Evolutionary conservation across 2,113 vertebrate genomes (phyloP).

Genomic region (Phrynosoma blainvillii): DNA sequence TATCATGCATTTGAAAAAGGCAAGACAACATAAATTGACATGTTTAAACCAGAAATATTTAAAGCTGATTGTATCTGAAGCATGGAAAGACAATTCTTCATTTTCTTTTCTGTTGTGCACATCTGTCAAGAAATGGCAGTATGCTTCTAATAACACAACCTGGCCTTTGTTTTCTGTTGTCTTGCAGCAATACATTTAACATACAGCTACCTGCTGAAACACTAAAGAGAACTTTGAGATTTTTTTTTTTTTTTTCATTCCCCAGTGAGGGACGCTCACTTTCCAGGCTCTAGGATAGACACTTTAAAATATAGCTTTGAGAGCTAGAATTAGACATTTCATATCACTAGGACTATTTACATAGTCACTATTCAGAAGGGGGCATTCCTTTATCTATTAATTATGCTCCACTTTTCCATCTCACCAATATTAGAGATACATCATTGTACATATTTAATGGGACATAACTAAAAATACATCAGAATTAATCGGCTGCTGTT

Average conservation of each 20-base stretch:
- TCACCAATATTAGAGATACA: conserved; percentile 67
- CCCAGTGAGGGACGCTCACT: conserved; percentile 70
- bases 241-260: conserved; percentile 64
- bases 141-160: conserved; percentile 43
- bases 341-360: conserved; percentile 73
- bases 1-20: conserved; percentile 42
- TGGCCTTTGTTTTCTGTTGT: conserved; percentile 47
- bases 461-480: conserved; percentile 71
- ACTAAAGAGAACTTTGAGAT: conserved; percentile 69
- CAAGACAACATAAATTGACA: conserved; percentile 30
- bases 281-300: conserved; percentile 63
- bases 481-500: conserved; percentile 64
- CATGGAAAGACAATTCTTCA: not conserved
- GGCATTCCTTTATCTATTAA: conserved; percentile 75
- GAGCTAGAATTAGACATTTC: conserved; percentile 73
- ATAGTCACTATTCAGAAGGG: conserved; percentile 69
- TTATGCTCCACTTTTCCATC: conserved; percentile 64
- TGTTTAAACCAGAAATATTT: conserved; percentile 64
- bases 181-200: conserved; percentile 57
- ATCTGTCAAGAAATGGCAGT: conserved; percentile 13
- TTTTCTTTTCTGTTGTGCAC: not conserved
- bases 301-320: conserved; percentile 74
- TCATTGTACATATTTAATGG: conserved; percentile 76
- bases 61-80: conserved; percentile 55
- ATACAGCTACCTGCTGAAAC: conserved; percentile 70